Evolutionary conservation across 2,888 invertebrate species (phyloP).

Genomic region (Amorpha juglandis): DNA sequence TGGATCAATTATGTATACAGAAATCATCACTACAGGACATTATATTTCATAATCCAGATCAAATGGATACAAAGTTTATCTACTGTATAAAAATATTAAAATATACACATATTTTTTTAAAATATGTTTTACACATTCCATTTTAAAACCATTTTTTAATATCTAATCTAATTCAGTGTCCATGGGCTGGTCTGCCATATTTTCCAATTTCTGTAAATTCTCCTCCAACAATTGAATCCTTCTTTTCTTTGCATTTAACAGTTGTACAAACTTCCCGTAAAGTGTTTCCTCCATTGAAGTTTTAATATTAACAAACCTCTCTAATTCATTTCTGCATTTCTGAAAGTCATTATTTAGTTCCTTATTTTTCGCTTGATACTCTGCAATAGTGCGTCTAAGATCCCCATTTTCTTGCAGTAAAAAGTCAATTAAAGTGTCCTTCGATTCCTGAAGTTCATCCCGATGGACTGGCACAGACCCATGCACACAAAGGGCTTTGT

Average conservation of each 20-base stretch:
- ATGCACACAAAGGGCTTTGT: slow-evolving; percentile 49
- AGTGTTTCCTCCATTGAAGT: slow-evolving; percentile 55
- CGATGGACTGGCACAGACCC: slow-evolving; percentile 54
- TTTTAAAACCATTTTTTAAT: neutral
- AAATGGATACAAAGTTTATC: too few species aligned
- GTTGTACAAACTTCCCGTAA: slow-evolving; percentile 67
- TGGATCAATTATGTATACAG: too few species aligned
- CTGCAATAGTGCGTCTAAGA: slow-evolving; percentile 43
- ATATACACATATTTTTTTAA: too few species aligned
- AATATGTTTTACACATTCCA: too few species aligned
- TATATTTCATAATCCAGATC: too few species aligned
- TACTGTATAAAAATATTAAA: too few species aligned
- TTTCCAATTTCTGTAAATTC: slow-evolving; percentile 46
- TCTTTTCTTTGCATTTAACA: slow-evolving; percentile 70
- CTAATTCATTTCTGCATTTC: slow-evolving; percentile 55
- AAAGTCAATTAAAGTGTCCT: slow-evolving; percentile 56
- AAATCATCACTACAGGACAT: too few species aligned
- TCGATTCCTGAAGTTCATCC: slow-evolving; percentile 42
- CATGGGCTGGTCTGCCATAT: slow-evolving; percentile 26
- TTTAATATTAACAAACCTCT: slow-evolving; percentile 59
- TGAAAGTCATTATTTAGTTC: slow-evolving; percentile 48
- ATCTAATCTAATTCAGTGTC: slow-evolving; percentile 9
- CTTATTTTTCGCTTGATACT: slow-evolving; percentile 40
- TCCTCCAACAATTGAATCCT: slow-evolving; percentile 66
- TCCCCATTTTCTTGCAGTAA: slow-evolving; percentile 57